Evolutionary conservation across 2,113 vertebrate genomes (phyloP).

Genomic region (Phylloscopus whistleri): DNA sequence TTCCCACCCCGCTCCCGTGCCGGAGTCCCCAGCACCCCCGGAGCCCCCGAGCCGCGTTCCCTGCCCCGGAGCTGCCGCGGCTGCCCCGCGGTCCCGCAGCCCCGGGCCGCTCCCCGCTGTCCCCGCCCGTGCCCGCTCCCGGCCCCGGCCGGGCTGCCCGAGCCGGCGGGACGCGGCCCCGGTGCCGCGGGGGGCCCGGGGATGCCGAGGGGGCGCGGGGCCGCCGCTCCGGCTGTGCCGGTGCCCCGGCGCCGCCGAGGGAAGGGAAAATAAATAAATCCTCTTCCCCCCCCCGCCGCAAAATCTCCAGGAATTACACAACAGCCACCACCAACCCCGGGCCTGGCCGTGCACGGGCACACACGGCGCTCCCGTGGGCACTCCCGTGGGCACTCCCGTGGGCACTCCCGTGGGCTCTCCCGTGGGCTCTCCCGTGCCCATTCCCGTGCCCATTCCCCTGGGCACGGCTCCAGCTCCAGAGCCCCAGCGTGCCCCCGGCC

Average conservation of each 20-base stretch:
- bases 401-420: not conserved
- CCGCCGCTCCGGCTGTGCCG: rapidly evolving
- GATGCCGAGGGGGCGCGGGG: not conserved
- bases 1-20: rapidly evolving
- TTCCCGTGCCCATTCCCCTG: not conserved
- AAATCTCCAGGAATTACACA: conserved; percentile 39
- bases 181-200: not conserved
- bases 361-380: not conserved
- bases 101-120: too few relatives aligned
- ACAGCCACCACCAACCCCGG: not conserved
- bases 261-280: not conserved
- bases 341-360: not conserved
- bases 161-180: rapidly evolving
- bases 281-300: not conserved
- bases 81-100: too few relatives aligned
- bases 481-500: rapidly evolving
- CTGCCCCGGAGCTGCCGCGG: too few relatives aligned
- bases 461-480: not conserved
- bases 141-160: rapidly evolving
- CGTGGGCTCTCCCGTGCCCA: not conserved
- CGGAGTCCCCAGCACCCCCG: not conserved
- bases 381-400: not conserved
- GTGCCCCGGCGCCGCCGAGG: not conserved
- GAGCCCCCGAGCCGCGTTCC: not conserved
- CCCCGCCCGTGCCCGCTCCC: rapidly evolving